Percentiles rank a stretch among this genome's conserved stretches.
These are phyloP conservation scores for Epizoanthus rinbou DNA, from an alignment of 92 coral and sea anemone species.

Conservation along the genomic window DNA sequence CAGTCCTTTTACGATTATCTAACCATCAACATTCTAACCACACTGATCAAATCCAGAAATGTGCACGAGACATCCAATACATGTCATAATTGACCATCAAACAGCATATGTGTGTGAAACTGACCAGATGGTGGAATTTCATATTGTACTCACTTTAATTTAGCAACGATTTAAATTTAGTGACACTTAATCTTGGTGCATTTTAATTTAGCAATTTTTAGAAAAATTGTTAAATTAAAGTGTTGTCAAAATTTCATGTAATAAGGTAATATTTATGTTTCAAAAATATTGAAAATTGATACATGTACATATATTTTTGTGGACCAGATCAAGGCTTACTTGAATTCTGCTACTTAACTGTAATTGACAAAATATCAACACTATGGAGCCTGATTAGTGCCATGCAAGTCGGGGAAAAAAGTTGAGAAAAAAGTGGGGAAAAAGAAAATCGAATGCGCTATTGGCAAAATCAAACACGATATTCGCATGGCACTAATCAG, in stretches of 20 bases:
- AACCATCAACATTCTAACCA: too few relatives aligned
- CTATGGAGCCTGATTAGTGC: slow-evolving; percentile 30
- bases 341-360: too few relatives aligned
- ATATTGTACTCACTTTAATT: too few relatives aligned
- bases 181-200: too few relatives aligned
- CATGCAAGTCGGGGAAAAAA: slow-evolving; percentile 24
- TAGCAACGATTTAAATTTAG: too few relatives aligned
- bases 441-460: slow-evolving; percentile 25
- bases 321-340: slow-evolving; percentile 28
- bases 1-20: slow-evolving; percentile 12
- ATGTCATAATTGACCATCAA: too few relatives aligned
- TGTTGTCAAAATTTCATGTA: slow-evolving; percentile 11
- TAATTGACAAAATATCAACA: slow-evolving; percentile 25
- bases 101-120: slow-evolving; percentile 25
- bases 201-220: slow-evolving; percentile 24
- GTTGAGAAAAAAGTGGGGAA: slow-evolving; percentile 28
- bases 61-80: too few relatives aligned
- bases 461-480: too few relatives aligned
- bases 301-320: slow-evolving; percentile 20
- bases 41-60: too few relatives aligned
- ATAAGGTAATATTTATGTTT: slow-evolving; percentile 22
- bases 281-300: slow-evolving; percentile 25
- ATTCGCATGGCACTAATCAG: neutral
- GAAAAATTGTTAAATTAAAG: too few relatives aligned
- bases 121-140: slow-evolving; percentile 26